Evolutionary conservation across 2,797 vertebrate species (phyloP), one percentile per base, ranked within the genome.

Genomic region (Propithecus perrieri): DNA sequence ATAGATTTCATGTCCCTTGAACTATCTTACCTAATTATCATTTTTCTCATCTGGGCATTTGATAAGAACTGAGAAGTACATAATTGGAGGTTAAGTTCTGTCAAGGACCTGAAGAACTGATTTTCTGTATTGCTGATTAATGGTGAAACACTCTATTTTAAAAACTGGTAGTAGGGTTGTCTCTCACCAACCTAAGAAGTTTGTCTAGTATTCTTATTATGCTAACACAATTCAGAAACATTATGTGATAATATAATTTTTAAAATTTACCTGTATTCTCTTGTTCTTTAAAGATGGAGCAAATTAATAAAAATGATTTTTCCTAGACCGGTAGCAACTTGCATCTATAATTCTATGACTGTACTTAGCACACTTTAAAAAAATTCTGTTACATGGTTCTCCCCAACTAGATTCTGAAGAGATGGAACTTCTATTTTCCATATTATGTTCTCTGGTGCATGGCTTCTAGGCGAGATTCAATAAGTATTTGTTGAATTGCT

Each of bases 41-140:
- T 95, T 97, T 97, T 94, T 95, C 71, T 96, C 33, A 91, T 33
- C n/a, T 75, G 72, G 5, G 0, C n/a, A 89, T 96, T 94, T 96
- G 69, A 86, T 89, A 96, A 97, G 75, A 93, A 76, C 63, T 59
- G 33, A 93, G 14, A 26, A 95, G 50, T 48, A 38, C 24, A 63
- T 89, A 96, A 93, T 84, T 95, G 20, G 59, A 95, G 50, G 91
- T 95, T 93, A 96, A 92, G 69, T 69, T 92, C 74, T 85, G 24
- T 83, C 63, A 92, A 90, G 26, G 35, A 94, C 67, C 38, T 71
- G 85, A 71, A 94, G 59, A 96, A 92, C 8, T 33, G n/a, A 71
- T 79, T 92, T 95, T 50, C 33, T 83, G 24, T 65, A 43, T 41
- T 78, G 10, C 28, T 48, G 38, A 95, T 95, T 85, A 92, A 95